Evolutionary conservation across 2,113 vertebrate species (phyloP), one percentile per base, ranked within the genome.

Genomic region (Melanocharis versteri): DNA sequence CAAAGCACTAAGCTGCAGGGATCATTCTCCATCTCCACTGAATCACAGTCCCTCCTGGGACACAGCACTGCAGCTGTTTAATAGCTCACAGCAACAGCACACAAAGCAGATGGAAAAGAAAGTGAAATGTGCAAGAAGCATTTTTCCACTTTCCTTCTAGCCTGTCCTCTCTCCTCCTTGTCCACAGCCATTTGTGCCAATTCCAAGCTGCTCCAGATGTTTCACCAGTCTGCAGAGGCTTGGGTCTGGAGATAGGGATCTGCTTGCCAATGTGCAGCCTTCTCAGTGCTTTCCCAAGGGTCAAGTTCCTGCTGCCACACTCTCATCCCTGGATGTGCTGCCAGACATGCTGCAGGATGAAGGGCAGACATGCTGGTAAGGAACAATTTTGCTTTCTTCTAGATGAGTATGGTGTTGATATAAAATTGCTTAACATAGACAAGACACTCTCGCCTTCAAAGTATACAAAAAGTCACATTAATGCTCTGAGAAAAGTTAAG

Each of bases 41-140:
- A 93, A 78, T 56, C 68, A 37, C 45, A 56, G 68, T 62, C 56
- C 53, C 53, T 88, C 91, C 84, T 73, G 57, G 83, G 73, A 86
- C 57, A 92, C 39, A 96, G 71, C 45, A 53, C 64, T 70, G 53
- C 81, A 95, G 78, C 84, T 91, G 75, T 64, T 93, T 48, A 95
- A 89, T 22, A 92, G 89, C 54, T 95, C 69, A 83, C 40, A 85
- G 86, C 50, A 95, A 50, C 62, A 93, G 85, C 91, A 61, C 78
- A 90, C 65, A 85, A 85, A 73, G 68, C 75, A 94, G 90, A 90
- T 83, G 80, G 93, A 92, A 94, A 93, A 95, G 83, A 80, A 95
- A 95, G 80, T 26, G 3, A 78, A 94, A 80, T 73, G 51, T 88
- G 13, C 62, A 91, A 93, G 70, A 85, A 77, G 22, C 6, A 17